Evolutionary conservation across 2,113 vertebrate genomes (phyloP).

Genomic region (Ciconia boyciana): DNA sequence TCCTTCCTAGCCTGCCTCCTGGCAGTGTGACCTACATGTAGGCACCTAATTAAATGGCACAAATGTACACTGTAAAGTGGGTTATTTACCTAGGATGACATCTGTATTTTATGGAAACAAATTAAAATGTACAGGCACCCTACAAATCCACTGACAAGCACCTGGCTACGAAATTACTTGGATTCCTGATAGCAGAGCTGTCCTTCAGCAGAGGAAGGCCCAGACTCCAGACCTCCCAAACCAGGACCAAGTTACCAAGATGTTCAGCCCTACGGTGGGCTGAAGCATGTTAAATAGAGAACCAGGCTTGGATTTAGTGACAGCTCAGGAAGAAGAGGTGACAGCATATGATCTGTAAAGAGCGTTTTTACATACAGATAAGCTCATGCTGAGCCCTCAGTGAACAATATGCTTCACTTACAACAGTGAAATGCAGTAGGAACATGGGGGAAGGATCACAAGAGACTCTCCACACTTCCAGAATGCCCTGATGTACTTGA

Average conservation of each 20-base stretch:
- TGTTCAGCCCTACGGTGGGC: background rate
- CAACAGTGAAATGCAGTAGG: background rate
- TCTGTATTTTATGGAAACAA: background rate
- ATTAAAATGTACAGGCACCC: background rate
- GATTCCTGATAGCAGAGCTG: background rate
- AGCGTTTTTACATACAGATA: background rate
- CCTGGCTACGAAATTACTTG: background rate
- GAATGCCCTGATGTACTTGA: background rate
- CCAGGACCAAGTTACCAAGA: background rate
- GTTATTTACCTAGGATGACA: conserved; percentile 6
- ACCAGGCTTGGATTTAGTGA: background rate
- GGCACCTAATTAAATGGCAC: conserved; percentile 16
- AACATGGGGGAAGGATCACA: background rate
- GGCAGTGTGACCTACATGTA: conserved; percentile 32
- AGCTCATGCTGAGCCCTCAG: background rate
- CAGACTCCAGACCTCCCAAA: background rate
- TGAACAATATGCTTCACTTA: background rate
- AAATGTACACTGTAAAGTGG: background rate
- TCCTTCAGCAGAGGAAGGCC: background rate
- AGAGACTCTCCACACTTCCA: background rate
- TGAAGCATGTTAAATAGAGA: background rate
- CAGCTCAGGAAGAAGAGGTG: background rate
- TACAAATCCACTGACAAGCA: background rate
- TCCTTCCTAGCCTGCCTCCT: background rate
- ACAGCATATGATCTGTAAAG: background rate